These are phyloP conservation scores for Teleopsis dalmanni DNA, from an alignment of 1,140 invertebrate genomes.

Conservation along the genomic window DNA sequence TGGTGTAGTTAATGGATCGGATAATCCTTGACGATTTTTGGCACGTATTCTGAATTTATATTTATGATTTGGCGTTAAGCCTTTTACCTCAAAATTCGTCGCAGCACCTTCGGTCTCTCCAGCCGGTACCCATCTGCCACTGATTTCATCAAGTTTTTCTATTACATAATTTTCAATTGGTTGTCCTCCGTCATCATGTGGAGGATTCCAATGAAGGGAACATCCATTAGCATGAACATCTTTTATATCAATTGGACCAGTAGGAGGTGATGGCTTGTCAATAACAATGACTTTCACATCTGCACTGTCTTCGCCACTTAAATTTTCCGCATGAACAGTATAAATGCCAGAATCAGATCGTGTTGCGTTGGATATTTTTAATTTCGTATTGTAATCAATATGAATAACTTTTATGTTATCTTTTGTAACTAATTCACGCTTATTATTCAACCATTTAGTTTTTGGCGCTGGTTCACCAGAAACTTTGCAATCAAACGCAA, in stretches of 20 bases:
- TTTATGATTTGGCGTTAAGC: constrained; percentile 79
- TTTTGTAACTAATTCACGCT: constrained; percentile 65
- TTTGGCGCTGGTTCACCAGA: constrained; percentile 92
- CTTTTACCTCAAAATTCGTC: constrained; percentile 66
- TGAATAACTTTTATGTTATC: constrained; percentile 62
- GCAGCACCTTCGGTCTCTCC: constrained; percentile 78
- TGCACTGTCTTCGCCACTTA: constrained; percentile 85
- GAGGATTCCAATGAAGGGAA: constrained; percentile 76
- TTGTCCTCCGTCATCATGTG: constrained; percentile 82
- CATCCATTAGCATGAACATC: constrained; percentile 73
- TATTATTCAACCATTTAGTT: constrained; percentile 72
- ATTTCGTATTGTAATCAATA: constrained; percentile 83
- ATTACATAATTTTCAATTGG: constrained; percentile 87
- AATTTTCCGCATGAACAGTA: constrained; percentile 85
- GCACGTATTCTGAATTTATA: constrained; percentile 95
- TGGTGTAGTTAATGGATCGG: constrained; percentile 83
- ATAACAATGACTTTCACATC: constrained; percentile 88
- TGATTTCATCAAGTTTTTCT: constrained; percentile 90
- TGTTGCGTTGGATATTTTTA: constrained; percentile 77
- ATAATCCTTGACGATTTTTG: constrained; percentile 92
- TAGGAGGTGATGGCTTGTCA: constrained; percentile 82
- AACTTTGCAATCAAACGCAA: constrained; percentile 56
- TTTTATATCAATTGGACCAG: constrained; percentile 75
- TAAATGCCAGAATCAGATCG: constrained; percentile 86
- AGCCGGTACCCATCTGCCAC: constrained; percentile 85